phyloP scores from a whole-genome alignment of 2,888 invertebrate genomes.

The Zygogramma bicolorata region DNA sequence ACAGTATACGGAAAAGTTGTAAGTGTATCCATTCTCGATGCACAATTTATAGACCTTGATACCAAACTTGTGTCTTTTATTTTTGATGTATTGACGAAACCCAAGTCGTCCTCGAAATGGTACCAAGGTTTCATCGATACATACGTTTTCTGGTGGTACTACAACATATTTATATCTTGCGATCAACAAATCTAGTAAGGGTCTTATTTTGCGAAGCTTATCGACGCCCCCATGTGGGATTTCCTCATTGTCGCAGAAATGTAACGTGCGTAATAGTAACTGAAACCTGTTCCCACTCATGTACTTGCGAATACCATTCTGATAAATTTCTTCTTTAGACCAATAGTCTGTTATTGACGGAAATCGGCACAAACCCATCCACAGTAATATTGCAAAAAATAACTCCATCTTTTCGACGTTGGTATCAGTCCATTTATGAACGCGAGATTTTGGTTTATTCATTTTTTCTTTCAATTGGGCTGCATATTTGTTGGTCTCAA shows the following conservation, averaged over 20 bases:
- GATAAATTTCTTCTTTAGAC: conserved; percentile 23
- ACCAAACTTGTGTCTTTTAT: conserved; percentile 14
- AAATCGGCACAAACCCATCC: conserved; percentile 20
- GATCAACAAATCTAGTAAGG: neutral
- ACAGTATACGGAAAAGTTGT: conserved; percentile 14
- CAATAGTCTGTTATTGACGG: conserved; percentile 19
- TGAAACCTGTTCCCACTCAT: conserved; percentile 22
- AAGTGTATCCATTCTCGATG: conserved; percentile 12
- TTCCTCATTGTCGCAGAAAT: conserved; percentile 15
- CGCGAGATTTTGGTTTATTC: conserved; percentile 17
- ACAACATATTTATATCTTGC: conserved; percentile 15
- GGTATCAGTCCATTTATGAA: conserved; percentile 2
- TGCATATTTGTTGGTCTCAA: conserved; percentile 4
- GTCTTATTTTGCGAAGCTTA: conserved; percentile 21
- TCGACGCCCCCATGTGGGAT: conserved; percentile 10
- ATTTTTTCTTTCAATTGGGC: neutral
- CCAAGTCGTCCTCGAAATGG: neutral
- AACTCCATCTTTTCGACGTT: neutral
- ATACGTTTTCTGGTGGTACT: neutral
- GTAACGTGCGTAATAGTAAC: conserved; percentile 17
- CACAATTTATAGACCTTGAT: conserved; percentile 15
- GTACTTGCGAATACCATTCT: conserved; percentile 17
- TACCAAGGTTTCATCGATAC: conserved; percentile 15
- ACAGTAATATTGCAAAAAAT: conserved; percentile 21
- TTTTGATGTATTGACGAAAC: conserved; percentile 7